These are phyloP conservation scores for Apogon hyalosoma DNA, from an alignment of 2,797 vertebrate species.

Conservation along the genomic window DNA sequence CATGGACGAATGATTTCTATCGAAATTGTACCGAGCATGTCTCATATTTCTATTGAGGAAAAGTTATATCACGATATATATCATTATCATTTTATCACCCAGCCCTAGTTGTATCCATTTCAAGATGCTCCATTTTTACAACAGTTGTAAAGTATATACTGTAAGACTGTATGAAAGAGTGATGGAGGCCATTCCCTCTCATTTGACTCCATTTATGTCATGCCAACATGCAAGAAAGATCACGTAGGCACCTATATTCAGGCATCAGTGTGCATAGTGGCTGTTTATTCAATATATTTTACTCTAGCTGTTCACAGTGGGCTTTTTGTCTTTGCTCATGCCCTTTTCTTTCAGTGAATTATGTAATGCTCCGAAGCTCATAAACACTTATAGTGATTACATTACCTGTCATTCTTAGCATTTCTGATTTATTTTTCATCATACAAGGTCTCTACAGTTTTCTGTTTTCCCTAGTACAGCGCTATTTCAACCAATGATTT, in stretches of 20 bases:
- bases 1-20: no score
- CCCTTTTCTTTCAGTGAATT: conserved; percentile 4
- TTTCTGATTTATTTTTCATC: conserved; percentile 1
- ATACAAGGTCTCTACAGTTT: not conserved
- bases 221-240: conserved; percentile 1
- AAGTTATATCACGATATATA: no score
- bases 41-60: no score
- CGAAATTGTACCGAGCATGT: no score
- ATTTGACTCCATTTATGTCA: conserved; percentile 23
- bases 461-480: not conserved
- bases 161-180: not conserved
- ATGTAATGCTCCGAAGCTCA: conserved; percentile 16
- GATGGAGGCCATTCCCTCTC: conserved; percentile 1
- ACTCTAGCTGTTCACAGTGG: no score
- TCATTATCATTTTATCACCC: no score
- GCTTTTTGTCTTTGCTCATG: not conserved
- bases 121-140: not conserved
- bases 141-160: conserved; percentile 1
- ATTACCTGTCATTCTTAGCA: not conserved
- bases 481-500: conserved; percentile 14
- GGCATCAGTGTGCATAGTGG: no score
- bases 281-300: not conserved
- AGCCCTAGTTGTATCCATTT: no score
- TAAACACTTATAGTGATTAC: not conserved
- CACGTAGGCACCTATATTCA: not conserved